phyloP scores from a whole-genome alignment of 1,140 invertebrate genomes.

The Drosophila albomicans region DNA sequence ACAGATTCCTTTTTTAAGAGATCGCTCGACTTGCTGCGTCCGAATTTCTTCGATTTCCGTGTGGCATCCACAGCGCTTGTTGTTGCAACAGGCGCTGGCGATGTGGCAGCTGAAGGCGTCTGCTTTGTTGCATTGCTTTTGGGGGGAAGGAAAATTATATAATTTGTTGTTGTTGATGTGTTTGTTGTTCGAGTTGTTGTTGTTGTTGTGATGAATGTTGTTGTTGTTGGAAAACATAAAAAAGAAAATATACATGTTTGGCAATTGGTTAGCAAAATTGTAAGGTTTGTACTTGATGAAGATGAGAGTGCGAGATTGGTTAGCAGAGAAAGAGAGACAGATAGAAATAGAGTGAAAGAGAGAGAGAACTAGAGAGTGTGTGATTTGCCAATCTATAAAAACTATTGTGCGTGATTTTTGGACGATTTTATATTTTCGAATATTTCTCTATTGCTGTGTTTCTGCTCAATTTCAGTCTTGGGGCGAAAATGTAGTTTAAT shows the following conservation, averaged over 20 bases:
- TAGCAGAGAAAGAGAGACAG: conserved; percentile 33
- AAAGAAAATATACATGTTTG: conserved; percentile 82
- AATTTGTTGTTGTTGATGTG: conserved; percentile 44
- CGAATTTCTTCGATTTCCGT: conserved; percentile 80
- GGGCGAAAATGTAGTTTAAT: conserved; percentile 59
- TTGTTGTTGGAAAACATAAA: conserved; percentile 64
- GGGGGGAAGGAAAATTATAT: conserved; percentile 26
- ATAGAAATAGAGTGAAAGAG: conserved; percentile 12
- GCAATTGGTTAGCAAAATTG: conserved; percentile 76
- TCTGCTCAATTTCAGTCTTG: conserved; percentile 10
- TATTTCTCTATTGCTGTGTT: background rate
- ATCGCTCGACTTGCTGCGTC: conserved; percentile 89
- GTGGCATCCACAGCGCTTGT: conserved; percentile 32
- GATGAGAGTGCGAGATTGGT: conserved; percentile 46
- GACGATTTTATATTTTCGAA: too few relatives aligned
- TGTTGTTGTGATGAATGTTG: conserved; percentile 50
- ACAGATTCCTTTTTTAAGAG: conserved; percentile 87
- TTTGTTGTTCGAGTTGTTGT: conserved; percentile 41
- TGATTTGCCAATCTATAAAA: background rate
- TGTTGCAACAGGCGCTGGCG: conserved; percentile 41
- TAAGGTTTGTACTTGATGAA: conserved; percentile 61
- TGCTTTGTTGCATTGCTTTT: conserved; percentile 68
- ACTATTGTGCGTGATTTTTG: background rate
- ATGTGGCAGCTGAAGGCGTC: conserved; percentile 55
- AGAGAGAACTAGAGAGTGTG: background rate